These are phyloP conservation scores for Eugnorisma glareosa DNA, from an alignment of 2,888 invertebrate species.

Conservation along the genomic window DNA sequence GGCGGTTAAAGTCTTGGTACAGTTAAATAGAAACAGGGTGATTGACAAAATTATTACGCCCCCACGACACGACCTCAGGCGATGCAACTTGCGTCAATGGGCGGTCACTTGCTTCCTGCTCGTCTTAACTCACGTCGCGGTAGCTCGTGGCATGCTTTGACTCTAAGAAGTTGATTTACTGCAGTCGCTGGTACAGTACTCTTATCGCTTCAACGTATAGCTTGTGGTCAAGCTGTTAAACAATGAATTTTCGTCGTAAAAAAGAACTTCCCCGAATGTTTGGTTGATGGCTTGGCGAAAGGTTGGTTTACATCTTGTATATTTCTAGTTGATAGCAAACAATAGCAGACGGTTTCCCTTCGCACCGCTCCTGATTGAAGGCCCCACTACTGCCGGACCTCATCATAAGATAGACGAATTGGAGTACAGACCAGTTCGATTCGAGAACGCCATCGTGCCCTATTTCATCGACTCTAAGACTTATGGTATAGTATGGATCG, in stretches of 20 bases:
- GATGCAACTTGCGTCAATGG: background rate
- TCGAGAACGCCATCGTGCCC: slow-evolving; percentile 82
- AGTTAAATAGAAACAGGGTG: background rate
- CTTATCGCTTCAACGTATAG: background rate
- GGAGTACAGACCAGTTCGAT: slow-evolving; percentile 69
- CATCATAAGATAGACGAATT: slow-evolving; percentile 15
- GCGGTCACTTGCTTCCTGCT: background rate
- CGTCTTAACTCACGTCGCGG: too few relatives aligned
- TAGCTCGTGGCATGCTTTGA: background rate
- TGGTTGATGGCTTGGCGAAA: background rate
- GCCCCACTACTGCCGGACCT: slow-evolving; percentile 39
- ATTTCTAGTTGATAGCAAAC: slow-evolving; percentile 48
- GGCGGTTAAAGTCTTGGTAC: background rate
- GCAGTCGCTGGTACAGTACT: background rate
- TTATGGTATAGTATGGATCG: slow-evolving; percentile 76
- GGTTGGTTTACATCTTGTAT: background rate
- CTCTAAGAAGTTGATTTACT: background rate
- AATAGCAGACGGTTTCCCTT: slow-evolving; percentile 76
- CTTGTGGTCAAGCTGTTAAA: background rate
- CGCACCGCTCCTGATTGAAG: slow-evolving; percentile 73
- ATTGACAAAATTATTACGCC: background rate
- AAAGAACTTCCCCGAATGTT: too few relatives aligned
- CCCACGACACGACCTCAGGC: background rate
- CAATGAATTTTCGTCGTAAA: too few relatives aligned
- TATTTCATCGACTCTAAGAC: slow-evolving; percentile 84